Conservation (phyloP, 2,888 invertebrate species). For the Drosophila algonquin region DNA sequence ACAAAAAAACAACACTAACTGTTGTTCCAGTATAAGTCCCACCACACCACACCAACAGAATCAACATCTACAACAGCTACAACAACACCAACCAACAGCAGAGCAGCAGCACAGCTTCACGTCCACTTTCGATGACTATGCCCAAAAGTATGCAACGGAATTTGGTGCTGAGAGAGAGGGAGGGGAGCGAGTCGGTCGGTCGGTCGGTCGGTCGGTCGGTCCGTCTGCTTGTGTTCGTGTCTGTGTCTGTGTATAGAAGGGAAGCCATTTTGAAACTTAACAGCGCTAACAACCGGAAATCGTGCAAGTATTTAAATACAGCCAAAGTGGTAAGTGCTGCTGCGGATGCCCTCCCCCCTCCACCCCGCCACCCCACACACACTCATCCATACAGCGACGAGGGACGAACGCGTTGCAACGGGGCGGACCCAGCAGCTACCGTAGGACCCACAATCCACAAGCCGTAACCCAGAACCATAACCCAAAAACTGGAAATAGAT, state of each 20-base stretch:
- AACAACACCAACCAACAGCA: slow-evolving; percentile 7
- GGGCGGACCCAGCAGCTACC: background rate
- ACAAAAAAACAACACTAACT: background rate
- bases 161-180: too few relatives aligned
- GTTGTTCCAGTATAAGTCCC: background rate
- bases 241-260: slow-evolving; percentile 38
- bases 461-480: slow-evolving; percentile 40
- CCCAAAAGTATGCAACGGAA: slow-evolving; percentile 63
- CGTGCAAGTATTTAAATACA: slow-evolving; percentile 78
- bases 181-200: too few relatives aligned
- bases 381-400: background rate
- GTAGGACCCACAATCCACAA: background rate
- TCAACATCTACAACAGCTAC: background rate
- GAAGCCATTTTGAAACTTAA: slow-evolving; percentile 72
- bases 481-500: slow-evolving; percentile 68
- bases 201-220: too few relatives aligned
- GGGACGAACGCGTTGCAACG: too few relatives aligned
- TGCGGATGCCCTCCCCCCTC: slow-evolving; percentile 18
- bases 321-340: slow-evolving; percentile 62
- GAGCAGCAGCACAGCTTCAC: background rate
- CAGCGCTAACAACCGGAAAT: slow-evolving; percentile 77
- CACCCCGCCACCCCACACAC: background rate
- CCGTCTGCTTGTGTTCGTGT: background rate
- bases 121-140: slow-evolving; percentile 38
- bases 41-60: background rate